These are phyloP conservation scores for Nomada fabriciana DNA, from an alignment of 2,888 invertebrate genomes.

Conservation along the genomic window DNA sequence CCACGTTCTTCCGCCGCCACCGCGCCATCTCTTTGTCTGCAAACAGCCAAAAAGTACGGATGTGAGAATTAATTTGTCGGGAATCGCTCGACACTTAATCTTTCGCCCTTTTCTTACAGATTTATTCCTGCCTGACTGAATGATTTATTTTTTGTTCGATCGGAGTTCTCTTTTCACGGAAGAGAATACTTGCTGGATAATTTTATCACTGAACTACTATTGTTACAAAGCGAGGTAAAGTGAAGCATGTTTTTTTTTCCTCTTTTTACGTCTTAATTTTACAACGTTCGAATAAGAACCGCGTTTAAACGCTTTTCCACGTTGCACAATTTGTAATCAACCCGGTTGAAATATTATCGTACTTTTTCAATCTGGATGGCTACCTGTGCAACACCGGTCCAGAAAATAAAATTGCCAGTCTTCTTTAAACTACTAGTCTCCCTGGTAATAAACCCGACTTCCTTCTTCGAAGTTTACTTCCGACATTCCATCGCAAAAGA, in stretches of 20 bases:
- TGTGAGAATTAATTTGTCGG: conserved; percentile 65
- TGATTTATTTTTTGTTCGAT: too few species aligned
- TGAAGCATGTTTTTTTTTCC: too few species aligned
- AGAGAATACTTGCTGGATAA: not conserved
- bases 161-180: not conserved
- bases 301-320: not conserved
- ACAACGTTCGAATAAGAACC: not conserved
- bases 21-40: conserved; percentile 79
- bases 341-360: not conserved
- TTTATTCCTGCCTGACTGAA: not conserved
- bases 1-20: conserved; percentile 74
- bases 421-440: not conserved
- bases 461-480: not conserved
- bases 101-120: conserved; percentile 6
- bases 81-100: not conserved
- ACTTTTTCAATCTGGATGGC: not conserved
- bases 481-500: not conserved
- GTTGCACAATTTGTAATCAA: not conserved
- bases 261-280: too few species aligned
- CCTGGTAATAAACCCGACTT: not conserved
- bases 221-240: too few species aligned
- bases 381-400: not conserved
- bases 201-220: too few species aligned
- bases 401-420: conserved; percentile 6
- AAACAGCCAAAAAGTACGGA: conserved; percentile 66